Evolutionary conservation across 2,113 vertebrate species (phyloP), one percentile per base, ranked within the genome.

Genomic region (Nesoenas mayeri): DNA sequence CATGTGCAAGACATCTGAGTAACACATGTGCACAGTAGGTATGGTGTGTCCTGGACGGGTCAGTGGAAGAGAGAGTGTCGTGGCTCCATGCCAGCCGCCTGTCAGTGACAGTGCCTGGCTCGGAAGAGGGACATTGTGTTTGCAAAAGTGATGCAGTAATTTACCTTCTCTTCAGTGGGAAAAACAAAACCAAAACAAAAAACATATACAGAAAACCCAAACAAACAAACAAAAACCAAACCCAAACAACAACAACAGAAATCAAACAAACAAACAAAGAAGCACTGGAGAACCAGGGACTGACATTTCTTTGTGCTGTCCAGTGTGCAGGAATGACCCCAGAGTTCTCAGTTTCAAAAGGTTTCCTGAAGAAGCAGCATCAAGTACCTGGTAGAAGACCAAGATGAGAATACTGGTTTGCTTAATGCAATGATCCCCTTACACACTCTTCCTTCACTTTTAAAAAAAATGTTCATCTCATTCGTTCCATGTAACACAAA

Each of bases 1-100:
- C 38, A 11, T 11, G 78, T 26, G 74, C n/a, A 15, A n/a, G 69
- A 87, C 95, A 91, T 86, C 89, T 96, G 96, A 96, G 91, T 61
- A 50, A 36, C 95, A 92, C 38, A 74, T 86, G 92, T 29, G 5
- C 79, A 12, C 60, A 21, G 89, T 26, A 77, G 95, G 88, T 34
- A 12, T 2, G 32, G 20, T 1, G 61, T 3, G 12, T 50, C 50
- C 66, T n/a, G 72, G 83, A 74, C 2, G 78, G 78, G 70, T 32
- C 89, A 75, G 47, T 22, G 54, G 67, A 38, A 70, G 67, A 85
- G 25, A 19, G 64, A 34, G 79, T 25, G 10, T 16, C 0, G 0
- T 36, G 86, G 70, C 67, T 83, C 40, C 3, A 4, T 58, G 82
- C 71, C 93, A 62, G 89, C 89, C 40, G 86, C 69, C 89, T 78